Percentiles rank a stretch among this genome's conserved stretches.
These are phyloP conservation scores for Nomia melanderi DNA, from an alignment of 1,140 invertebrate species.

Conservation along the genomic window DNA sequence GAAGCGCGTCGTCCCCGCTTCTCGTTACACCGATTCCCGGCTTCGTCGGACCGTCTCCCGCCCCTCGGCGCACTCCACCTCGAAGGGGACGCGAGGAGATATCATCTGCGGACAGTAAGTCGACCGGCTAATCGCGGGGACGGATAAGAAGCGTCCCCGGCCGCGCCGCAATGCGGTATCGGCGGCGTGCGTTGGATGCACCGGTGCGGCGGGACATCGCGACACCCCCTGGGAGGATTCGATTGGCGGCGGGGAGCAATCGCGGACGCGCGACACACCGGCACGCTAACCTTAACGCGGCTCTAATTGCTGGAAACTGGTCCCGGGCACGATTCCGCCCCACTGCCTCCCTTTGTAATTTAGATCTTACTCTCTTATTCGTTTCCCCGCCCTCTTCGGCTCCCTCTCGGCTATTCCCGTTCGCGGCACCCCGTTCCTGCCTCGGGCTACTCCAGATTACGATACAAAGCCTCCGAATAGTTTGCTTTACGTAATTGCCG, in stretches of 20 bases:
- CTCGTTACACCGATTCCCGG: no score
- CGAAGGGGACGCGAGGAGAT: no score
- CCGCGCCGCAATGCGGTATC: slow-evolving; percentile 41
- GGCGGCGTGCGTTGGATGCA: background rate
- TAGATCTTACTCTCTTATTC: slow-evolving; percentile 24
- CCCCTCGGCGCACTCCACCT: no score
- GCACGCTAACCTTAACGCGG: slow-evolving; percentile 17
- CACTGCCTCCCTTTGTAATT: slow-evolving; percentile 50
- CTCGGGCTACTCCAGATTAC: slow-evolving; percentile 27
- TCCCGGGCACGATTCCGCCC: slow-evolving; percentile 19
- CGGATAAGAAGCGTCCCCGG: no score
- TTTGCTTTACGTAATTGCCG: slow-evolving; percentile 54
- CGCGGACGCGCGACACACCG: background rate
- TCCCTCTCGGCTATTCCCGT: background rate
- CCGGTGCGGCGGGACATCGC: background rate
- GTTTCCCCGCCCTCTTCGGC: background rate
- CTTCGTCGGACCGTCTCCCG: no score
- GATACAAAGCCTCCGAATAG: slow-evolving; percentile 42
- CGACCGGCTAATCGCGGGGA: background rate
- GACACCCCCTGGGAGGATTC: no score
- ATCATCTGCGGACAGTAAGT: no score
- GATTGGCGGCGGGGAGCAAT: background rate
- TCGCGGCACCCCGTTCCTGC: background rate
- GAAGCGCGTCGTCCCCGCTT: no score
- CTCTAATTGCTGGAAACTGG: slow-evolving; percentile 51